Base-by-base conservation (phyloP, 1,140 invertebrate genomes). In the Lordiphosa collinella region DNA sequence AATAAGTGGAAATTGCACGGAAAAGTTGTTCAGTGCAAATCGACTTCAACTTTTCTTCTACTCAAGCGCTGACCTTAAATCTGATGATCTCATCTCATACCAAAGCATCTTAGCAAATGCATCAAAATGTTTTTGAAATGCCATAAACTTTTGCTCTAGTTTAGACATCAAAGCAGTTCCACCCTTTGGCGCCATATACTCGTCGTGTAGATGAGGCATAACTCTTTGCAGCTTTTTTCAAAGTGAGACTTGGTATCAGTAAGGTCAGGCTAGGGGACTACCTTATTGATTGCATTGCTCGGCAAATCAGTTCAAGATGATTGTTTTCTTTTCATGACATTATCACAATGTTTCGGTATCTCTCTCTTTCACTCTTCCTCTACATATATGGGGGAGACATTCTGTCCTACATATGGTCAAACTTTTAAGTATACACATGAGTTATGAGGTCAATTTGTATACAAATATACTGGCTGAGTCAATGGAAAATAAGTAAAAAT, bases 361-460 rank as follows among this genome's bases (percentile, higher is more conserved):
- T 3, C 16, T 18, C 22, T 25, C 22, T 2, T 3, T 18, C 16
- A 6, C n/a, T 40, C 2, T 14, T 2, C 9, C 6, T 38, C 6
- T 29, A 25, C n/a, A 43, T 29, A 25, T 43, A n/a, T n/a, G n/a
- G 25, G 11, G 12, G 9, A 51, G 37, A 56, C 29, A 35, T 43
- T 62, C 50, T 62, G 58, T 54, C 51, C 71, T 43, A 44, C 47
- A 58, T 63, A 41, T 35, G 43, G 16, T 37, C n/a, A 51, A 34
- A 52, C 4, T 43, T 25, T 48, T 14, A 14, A 32, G 50, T 31
- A 34, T n/a, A 56, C 29, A 35, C 14, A 64, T 58, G 46, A 76
- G 57, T 68, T 80, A 82, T 80, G 71, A 44, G 76, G 76, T 82
- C 76, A 80, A 55, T 55, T 51, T 63, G 71, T 80, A 80, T 71